Evolutionary conservation across 2,113 vertebrate genomes (phyloP), one percentile per base, ranked within the genome.

Genomic region (Craseonycteris thonglongyai): DNA sequence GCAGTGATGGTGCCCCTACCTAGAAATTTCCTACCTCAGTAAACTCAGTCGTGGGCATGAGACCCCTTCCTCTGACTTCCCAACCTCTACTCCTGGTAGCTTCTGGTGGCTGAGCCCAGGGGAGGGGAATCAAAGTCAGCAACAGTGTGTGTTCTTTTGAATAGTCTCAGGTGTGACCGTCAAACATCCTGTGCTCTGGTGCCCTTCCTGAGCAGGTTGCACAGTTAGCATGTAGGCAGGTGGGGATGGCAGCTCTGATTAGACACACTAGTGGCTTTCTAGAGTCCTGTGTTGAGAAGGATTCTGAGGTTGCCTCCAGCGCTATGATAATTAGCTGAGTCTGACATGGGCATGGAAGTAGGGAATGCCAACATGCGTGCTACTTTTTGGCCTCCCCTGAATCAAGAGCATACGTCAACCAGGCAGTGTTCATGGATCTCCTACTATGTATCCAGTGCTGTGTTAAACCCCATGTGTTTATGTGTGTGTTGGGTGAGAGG

Each of bases 101-200:
- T 68, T 96, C 56, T 97, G 96, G 38, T 97, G 98, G 97, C 33
- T 98, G 97, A 30, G 95, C 97, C 21, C 58, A 38, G 33, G 93
- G 45, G 69, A 97, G 96, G 88, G 42, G 16, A 38, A 47, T 63
- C 59, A 56, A 90, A 63, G 69, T 78, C 33, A 85, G 45, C 19
- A 7, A 3, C 24, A 21, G 2, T 5, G 33, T 59, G 72, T 8
- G 8, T 68, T 85, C 54, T 63, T 88, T 35, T 56, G 21, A 72
- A 71, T 4, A 66, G 49, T 56, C 24, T 79, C 47, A 54, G 13
- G 28, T 24, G 6, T 58, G 38, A 66, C 42, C 65, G 47, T 15
- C 3, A 38, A n/a, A 47, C 6, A 35, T 47, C 21, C 45, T 54
- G 7, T 35, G 26, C 12, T 45, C 11, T 30, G 5, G 24, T 3